Conservation (phyloP, 1,140 invertebrate genomes). For the Sinonovacula constricta region DNA sequence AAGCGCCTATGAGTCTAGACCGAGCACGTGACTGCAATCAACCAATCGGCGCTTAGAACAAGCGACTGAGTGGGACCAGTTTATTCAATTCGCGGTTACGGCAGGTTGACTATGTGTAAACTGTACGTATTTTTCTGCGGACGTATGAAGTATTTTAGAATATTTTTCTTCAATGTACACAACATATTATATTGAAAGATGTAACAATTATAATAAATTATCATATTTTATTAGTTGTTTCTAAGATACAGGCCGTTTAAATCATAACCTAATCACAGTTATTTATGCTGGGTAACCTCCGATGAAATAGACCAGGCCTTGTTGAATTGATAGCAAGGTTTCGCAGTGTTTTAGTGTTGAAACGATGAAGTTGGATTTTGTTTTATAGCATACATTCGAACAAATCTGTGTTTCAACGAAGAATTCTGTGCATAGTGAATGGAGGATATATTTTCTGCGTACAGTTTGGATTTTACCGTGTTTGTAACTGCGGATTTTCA, state of each 20-base stretch:
- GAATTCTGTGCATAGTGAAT: background rate
- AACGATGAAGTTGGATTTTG: background rate
- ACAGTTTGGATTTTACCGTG: background rate
- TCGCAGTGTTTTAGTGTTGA: background rate
- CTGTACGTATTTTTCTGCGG: background rate
- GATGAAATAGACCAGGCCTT: background rate
- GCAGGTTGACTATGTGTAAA: background rate
- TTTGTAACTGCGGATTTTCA: background rate
- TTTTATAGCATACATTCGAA: background rate
- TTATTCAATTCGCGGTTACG: constrained; percentile 47
- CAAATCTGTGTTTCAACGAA: background rate
- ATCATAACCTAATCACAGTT: background rate
- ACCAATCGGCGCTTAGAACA: constrained; percentile 66
- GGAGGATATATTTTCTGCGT: background rate
- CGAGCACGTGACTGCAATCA: constrained; percentile 67
- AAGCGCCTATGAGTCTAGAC: constrained; percentile 78
- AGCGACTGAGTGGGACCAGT: constrained; percentile 51
- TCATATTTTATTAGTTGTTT: background rate
- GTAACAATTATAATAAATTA: background rate
- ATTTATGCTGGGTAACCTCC: background rate
- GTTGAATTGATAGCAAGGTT: background rate
- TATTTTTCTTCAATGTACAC: background rate
- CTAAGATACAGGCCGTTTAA: background rate
- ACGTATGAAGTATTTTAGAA: background rate
- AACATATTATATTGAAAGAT: constrained; percentile 10